Evolutionary conservation across 2,888 invertebrate species (phyloP), one percentile per base, ranked within the genome.

Genomic region (Oligia strigilis): DNA sequence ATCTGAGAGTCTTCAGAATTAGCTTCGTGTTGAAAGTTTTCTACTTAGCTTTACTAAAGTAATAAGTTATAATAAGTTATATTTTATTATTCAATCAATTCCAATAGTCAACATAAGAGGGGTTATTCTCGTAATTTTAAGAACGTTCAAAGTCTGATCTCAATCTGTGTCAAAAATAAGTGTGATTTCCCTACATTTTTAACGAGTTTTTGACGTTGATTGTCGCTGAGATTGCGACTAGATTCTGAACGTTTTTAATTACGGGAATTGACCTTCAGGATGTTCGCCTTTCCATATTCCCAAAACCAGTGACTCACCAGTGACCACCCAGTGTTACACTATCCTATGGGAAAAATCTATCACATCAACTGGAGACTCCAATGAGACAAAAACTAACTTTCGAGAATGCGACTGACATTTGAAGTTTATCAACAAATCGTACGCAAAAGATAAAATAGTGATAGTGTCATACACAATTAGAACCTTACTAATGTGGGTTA

Each of bases 401-500:
- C 17, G 71, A 40, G n/a, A 3, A 11, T 58, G 55, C 11, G 11
- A n/a, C 9, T 67, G 66, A 8, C 46, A 78, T 65, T 36, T 64
- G 69, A 65, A 77, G 11, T 77, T 43, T 60, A 69, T 70, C 65
- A 36, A 46, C 0, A 14, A 40, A 11, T n/a, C 17, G 9, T 64
- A 67, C 13, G 40, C 46, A 73, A 71, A 43, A 60, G 70, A 83
- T 78, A 73, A 82, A 70, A 3, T 55, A 29, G 23, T 73, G 78
- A 78, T 66, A 66, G 2, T 60, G 64, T 66, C 9, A 14, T 52
- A 82, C 64, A 78, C 13, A 78, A 82, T 73, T 78, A 70, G 64
- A 62, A 62, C 17, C 72, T 71, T 80, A 83, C 65, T 80, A 83
- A 84, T 77, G 23, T 77, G 55, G 62, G 73, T 74, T 77, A 83